Conservation (phyloP, 2,797 vertebrate genomes). For the Petrocephalus sullivani region DNA sequence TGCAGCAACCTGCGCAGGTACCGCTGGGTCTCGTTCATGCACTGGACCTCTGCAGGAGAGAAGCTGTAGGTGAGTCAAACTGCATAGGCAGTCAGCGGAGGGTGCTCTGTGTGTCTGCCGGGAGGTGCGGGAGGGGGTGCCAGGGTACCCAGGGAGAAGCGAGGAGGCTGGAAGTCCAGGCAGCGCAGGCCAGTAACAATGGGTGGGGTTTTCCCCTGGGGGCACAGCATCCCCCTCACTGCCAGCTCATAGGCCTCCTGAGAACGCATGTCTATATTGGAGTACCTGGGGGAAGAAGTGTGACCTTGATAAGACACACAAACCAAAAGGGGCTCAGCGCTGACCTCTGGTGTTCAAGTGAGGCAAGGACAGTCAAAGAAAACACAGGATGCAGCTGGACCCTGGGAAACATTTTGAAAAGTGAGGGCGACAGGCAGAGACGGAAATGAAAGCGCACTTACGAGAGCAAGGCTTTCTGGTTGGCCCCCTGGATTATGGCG, state of each 20-base stretch:
- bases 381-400: neutral
- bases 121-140: neutral
- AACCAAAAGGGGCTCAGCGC: neutral
- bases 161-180: conserved; percentile 70
- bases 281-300: conserved; percentile 61
- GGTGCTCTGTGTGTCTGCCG: neutral
- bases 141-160: conserved; percentile 79
- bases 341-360: neutral
- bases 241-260: conserved; percentile 92
- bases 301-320: neutral
- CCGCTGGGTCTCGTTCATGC: conserved; percentile 84
- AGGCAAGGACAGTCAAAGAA: neutral
- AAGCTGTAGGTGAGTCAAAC: neutral
- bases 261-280: conserved; percentile 75
- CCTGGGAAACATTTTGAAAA: neutral
- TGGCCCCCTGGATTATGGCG: conserved; percentile 81
- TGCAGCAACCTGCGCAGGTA: conserved; percentile 81
- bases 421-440: neutral
- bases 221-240: conserved; percentile 71
- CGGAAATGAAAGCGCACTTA: conserved; percentile 48
- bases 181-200: conserved; percentile 77
- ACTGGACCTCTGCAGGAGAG: conserved; percentile 75
- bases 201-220: conserved; percentile 74
- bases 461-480: conserved; percentile 84
- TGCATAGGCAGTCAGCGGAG: neutral